Conservation (phyloP, 2,797 vertebrate species). For the Intellagama lesueurii region DNA sequence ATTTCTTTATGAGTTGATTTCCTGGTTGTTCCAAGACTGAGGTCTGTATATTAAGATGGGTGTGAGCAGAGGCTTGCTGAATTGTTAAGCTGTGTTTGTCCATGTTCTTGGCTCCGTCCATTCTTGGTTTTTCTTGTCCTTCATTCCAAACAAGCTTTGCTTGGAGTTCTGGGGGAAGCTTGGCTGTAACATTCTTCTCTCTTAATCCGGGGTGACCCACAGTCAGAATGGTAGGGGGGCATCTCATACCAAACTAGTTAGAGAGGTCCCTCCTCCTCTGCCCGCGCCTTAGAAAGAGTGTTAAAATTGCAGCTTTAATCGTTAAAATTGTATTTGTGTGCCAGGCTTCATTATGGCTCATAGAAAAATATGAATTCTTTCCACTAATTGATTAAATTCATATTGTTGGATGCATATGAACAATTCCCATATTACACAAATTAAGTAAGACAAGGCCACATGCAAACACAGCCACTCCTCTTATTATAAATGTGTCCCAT, state of each 20-base stretch:
- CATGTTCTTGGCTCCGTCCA: too few species aligned
- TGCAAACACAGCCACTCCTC: neutral
- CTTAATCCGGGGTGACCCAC: too few species aligned
- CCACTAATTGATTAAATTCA: slow-evolving; percentile 28
- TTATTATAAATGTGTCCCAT: neutral
- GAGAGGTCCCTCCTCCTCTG: too few species aligned
- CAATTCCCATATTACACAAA: slow-evolving; percentile 4
- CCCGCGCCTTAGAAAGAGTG: slow-evolving; percentile 8
- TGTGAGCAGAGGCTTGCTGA: too few species aligned
- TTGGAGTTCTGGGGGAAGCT: too few species aligned
- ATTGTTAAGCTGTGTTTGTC: too few species aligned
- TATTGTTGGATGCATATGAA: slow-evolving; percentile 4
- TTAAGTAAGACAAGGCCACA: slow-evolving; percentile 13
- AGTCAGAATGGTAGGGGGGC: too few species aligned
- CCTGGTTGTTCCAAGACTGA: neutral
- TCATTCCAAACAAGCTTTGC: too few species aligned
- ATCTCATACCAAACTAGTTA: too few species aligned
- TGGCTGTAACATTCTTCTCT: too few species aligned
- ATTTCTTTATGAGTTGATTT: neutral
- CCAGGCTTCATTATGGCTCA: neutral
- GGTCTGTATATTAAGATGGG: neutral
- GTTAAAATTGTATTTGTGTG: slow-evolving; percentile 16
- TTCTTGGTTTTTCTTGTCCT: too few species aligned
- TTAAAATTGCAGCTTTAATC: slow-evolving; percentile 17
- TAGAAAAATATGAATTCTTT: slow-evolving; percentile 11